Conservation (phyloP, 2,888 invertebrate species). For the Orthosia incerta region DNA sequence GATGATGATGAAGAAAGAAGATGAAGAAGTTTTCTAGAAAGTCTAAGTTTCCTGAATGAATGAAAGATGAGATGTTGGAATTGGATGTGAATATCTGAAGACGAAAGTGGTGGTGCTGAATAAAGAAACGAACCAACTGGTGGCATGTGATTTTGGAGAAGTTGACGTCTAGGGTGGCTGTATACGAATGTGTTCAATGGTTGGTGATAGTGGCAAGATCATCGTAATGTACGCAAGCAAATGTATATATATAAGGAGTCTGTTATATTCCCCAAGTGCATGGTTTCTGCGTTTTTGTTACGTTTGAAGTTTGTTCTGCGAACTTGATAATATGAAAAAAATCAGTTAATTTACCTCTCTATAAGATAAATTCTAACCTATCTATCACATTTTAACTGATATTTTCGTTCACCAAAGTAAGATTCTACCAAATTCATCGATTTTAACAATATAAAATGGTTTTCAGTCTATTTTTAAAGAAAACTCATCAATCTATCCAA, state of each 20-base stretch:
- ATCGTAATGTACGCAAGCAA: too few relatives aligned
- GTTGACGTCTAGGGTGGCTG: neutral
- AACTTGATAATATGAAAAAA: neutral
- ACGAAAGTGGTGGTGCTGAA: too few relatives aligned
- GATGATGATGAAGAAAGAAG: too few relatives aligned
- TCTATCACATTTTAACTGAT: conserved; percentile 15
- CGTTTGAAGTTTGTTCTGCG: neutral
- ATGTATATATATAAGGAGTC: too few relatives aligned
- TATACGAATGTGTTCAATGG: neutral
- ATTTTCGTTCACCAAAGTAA: conserved; percentile 15
- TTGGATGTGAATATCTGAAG: too few relatives aligned
- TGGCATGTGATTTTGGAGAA: neutral
- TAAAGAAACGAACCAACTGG: too few relatives aligned
- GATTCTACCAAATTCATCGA: conserved; percentile 19
- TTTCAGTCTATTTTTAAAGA: conserved; percentile 42
- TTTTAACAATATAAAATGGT: conserved; percentile 46
- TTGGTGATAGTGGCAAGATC: too few relatives aligned
- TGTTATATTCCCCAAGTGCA: too few relatives aligned
- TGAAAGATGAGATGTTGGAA: too few relatives aligned
- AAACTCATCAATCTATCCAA: conserved; percentile 48
- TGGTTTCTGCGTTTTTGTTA: too few relatives aligned
- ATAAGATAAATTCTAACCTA: conserved; percentile 7
- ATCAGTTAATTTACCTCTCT: neutral
- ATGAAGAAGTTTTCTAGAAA: too few relatives aligned
- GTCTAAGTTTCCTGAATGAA: neutral